phyloP scores from a whole-genome alignment of 2,888 invertebrate species.

The Drosophila subquinaria region DNA sequence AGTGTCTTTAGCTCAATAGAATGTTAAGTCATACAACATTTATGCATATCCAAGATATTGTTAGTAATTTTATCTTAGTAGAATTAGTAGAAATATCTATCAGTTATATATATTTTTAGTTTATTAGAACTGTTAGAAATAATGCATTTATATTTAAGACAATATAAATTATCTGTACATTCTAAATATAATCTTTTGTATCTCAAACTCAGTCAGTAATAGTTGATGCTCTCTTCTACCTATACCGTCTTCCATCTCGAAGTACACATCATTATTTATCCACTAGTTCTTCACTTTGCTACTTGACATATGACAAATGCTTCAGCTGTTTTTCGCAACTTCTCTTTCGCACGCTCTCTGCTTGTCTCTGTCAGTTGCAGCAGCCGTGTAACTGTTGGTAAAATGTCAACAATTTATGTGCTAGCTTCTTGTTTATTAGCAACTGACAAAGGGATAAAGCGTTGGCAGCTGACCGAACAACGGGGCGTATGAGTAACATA shows the following conservation, averaged over 20 bases:
- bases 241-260: neutral
- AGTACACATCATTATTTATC: neutral
- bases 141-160: neutral
- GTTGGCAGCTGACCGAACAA: conserved; percentile 37
- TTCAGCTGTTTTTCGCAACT: neutral
- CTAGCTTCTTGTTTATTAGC: conserved; percentile 60
- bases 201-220: neutral
- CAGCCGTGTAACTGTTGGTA: conserved; percentile 45
- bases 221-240: neutral
- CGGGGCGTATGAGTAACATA: conserved; percentile 51
- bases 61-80: too few species aligned
- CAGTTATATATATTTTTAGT: too few species aligned
- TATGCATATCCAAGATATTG: too few species aligned
- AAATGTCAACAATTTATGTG: conserved; percentile 64
- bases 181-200: neutral
- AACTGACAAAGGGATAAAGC: conserved; percentile 56
- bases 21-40: neutral
- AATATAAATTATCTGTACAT: neutral
- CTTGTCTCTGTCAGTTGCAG: conserved; percentile 27
- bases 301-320: conserved; percentile 51
- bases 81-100: too few species aligned
- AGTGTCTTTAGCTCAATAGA: neutral
- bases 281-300: conserved; percentile 18
- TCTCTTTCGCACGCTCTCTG: too few species aligned
- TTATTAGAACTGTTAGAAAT: too few species aligned